phyloP scores from a whole-genome alignment of 1,140 invertebrate species.

The Drosophila watanabei region DNA sequence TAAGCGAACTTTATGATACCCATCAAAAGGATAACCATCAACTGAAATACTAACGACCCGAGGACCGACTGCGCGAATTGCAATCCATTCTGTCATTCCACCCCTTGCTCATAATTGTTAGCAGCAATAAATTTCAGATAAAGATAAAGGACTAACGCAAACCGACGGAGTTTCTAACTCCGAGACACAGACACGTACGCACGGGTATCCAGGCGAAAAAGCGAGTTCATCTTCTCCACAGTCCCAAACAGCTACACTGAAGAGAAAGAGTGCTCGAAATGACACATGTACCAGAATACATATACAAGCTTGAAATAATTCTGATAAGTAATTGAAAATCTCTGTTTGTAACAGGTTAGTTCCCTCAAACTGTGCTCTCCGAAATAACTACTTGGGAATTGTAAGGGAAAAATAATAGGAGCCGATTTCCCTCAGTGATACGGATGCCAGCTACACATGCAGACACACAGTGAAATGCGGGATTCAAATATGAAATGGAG shows the following conservation, averaged over 20 bases:
- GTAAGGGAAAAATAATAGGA: neutral
- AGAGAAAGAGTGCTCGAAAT: neutral
- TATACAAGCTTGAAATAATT: neutral
- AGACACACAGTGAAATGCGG: constrained; percentile 20
- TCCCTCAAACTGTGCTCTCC: neutral
- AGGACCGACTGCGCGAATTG: constrained; percentile 25
- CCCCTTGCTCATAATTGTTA: constrained; percentile 52
- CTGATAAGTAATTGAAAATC: neutral
- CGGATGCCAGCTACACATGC: neutral
- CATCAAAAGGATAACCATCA: constrained; percentile 45
- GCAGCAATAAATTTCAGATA: constrained; percentile 45
- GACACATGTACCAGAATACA: neutral
- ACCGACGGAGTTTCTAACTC: constrained; percentile 29
- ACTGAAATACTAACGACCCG: constrained; percentile 32
- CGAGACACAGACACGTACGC: constrained; percentile 35
- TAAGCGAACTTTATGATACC: constrained; percentile 30
- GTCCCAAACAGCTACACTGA: constrained; percentile 1
- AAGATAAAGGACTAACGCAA: constrained; percentile 45
- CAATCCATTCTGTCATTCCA: constrained; percentile 27
- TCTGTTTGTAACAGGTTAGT: too few relatives aligned
- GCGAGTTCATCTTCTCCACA: constrained; percentile 34
- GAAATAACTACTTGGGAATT: neutral
- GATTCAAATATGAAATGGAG: constrained; percentile 23
- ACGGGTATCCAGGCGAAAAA: constrained; percentile 33
- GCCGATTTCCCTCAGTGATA: neutral